These are phyloP conservation scores for Kobus ellipsiprymnus DNA, from an alignment of 2,113 vertebrate species.

Conservation along the genomic window DNA sequence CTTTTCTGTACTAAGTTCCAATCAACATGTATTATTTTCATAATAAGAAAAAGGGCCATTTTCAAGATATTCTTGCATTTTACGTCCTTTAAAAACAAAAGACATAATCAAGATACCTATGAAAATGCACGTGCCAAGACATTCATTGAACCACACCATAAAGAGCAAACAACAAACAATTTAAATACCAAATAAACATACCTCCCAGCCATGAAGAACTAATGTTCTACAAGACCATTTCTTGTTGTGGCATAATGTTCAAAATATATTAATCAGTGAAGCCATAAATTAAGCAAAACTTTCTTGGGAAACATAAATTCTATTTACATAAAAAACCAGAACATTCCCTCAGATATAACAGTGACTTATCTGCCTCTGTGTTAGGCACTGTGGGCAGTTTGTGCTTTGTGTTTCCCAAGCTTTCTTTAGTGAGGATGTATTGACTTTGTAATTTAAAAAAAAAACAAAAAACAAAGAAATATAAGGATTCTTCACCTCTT, in stretches of 20 bases:
- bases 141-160: background rate
- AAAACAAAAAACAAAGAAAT: constrained; percentile 5
- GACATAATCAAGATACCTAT: background rate
- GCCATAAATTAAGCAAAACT: background rate
- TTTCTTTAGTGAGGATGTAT: background rate
- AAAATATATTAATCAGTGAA: background rate
- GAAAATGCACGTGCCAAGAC: background rate
- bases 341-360: background rate
- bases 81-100: background rate
- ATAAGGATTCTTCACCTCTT: background rate
- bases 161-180: background rate
- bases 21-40: background rate
- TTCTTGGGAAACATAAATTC: background rate
- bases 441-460: background rate
- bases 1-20: background rate
- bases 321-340: background rate
- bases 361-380: background rate
- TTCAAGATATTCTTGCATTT: background rate
- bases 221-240: background rate
- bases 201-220: background rate
- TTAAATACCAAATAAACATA: background rate
- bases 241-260: background rate
- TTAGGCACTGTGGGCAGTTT: background rate
- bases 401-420: background rate
- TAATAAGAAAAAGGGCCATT: background rate